phyloP scores from a whole-genome alignment of 2,797 vertebrate genomes.

The Pipistrellus pygmaeus region DNA sequence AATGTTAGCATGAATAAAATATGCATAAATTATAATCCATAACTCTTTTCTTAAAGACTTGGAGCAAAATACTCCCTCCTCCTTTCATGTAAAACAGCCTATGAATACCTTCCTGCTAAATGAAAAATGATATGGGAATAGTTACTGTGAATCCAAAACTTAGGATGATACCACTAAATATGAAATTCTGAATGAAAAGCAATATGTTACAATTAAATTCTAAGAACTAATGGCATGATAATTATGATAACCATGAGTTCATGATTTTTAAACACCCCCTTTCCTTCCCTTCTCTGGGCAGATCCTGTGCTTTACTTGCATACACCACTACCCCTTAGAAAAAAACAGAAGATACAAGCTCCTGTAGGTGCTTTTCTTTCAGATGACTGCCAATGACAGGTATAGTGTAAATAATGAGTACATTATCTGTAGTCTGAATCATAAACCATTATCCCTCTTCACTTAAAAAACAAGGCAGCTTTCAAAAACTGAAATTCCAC shows the following conservation, averaged over 20 bases:
- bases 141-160: neutral
- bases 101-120: neutral
- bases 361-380: constrained; percentile 22
- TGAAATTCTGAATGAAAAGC: constrained; percentile 36
- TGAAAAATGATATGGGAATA: constrained; percentile 15
- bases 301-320: neutral
- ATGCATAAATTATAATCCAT: neutral
- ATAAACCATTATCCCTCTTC: constrained; percentile 27
- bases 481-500: constrained; percentile 2
- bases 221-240: neutral
- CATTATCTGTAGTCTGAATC: constrained; percentile 17
- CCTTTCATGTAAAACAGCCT: neutral
- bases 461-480: neutral
- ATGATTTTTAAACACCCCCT: neutral
- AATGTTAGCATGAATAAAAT: constrained; percentile 21
- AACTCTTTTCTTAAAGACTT: constrained; percentile 11
- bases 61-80: constrained; percentile 4
- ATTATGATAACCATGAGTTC: neutral
- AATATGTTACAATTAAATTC: neutral
- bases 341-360: constrained; percentile 17
- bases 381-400: neutral
- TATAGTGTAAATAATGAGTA: neutral
- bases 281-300: neutral
- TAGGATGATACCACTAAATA: constrained; percentile 15
- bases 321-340: neutral